A percentile compares a stretch with the other conserved stretches of the same genome.
Conservation (phyloP, 2,113 vertebrate species). For the Gallinago media region DNA sequence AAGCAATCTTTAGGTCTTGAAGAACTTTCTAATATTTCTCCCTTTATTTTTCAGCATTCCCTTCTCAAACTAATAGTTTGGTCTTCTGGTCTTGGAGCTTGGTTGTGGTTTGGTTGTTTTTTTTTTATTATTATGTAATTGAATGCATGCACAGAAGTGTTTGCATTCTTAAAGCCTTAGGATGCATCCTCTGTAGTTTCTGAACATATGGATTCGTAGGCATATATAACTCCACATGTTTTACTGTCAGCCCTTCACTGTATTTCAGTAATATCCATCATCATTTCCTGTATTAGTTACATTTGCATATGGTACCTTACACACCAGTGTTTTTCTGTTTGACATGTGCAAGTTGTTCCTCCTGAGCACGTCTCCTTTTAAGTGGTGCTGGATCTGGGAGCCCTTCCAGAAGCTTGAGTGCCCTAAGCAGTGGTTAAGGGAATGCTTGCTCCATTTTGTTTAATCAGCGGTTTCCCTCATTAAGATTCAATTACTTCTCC, state of each 20-base stretch:
- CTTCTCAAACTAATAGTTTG: neutral
- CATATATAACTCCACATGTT: neutral
- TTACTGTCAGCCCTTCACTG: neutral
- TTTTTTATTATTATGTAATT: neutral
- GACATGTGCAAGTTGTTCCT: neutral
- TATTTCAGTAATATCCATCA: neutral
- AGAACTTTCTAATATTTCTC: neutral
- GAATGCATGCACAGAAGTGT: neutral
- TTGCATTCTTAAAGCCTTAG: neutral
- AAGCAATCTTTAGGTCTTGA: neutral
- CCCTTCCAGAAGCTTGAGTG: neutral
- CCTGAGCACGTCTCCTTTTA: neutral
- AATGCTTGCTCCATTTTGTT: neutral
- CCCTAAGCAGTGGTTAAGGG: neutral
- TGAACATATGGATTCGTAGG: neutral
- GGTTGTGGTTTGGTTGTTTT: neutral
- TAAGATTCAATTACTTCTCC: neutral
- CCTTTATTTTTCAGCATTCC: neutral
- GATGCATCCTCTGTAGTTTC: neutral
- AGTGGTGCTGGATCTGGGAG: neutral
- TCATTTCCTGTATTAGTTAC: neutral
- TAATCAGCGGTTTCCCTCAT: neutral
- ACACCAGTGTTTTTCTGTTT: neutral
- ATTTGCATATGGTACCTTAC: neutral
- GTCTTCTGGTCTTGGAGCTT: neutral